Evolutionary conservation across 1,140 invertebrate species (phyloP).

Genomic region (Cepaea nemoralis): DNA sequence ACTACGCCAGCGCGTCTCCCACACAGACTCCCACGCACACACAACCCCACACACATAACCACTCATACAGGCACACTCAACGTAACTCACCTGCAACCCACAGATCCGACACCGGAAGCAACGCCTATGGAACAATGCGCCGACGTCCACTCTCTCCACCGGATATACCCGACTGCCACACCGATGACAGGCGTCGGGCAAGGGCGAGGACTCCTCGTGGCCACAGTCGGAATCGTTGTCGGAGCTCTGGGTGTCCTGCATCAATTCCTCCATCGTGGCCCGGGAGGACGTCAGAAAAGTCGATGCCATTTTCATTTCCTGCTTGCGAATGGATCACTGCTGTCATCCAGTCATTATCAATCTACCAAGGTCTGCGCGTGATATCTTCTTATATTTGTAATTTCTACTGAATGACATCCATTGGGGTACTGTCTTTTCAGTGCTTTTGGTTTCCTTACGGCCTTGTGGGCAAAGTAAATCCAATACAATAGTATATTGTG

Average conservation of each 20-base stretch:
- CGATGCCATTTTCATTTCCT: not conserved
- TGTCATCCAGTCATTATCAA: not conserved
- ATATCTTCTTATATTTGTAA: not conserved
- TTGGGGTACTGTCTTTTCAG: not conserved
- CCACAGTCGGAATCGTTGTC: constrained; percentile 57
- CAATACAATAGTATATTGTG: not conserved
- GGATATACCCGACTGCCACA: constrained; percentile 68
- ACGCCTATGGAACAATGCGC: constrained; percentile 65
- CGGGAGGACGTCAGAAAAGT: constrained; percentile 6
- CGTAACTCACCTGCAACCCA: constrained; percentile 47
- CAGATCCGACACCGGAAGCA: constrained; percentile 68
- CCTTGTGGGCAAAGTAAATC: not conserved
- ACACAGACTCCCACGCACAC: too few relatives aligned
- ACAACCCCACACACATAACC: too few relatives aligned
- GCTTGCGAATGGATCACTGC: not conserved
- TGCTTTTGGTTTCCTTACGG: not conserved
- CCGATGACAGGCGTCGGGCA: constrained; percentile 61
- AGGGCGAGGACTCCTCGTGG: constrained; percentile 44
- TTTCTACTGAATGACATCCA: not conserved
- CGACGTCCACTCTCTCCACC: constrained; percentile 68
- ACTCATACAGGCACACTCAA: too few relatives aligned
- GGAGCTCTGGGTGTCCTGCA: constrained; percentile 57
- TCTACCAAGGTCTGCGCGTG: not conserved
- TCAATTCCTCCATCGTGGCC: constrained; percentile 35
- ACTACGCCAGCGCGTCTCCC: too few relatives aligned